Base-by-base conservation (phyloP, 2,797 vertebrate species). In the Uromys caudimaculatus region DNA sequence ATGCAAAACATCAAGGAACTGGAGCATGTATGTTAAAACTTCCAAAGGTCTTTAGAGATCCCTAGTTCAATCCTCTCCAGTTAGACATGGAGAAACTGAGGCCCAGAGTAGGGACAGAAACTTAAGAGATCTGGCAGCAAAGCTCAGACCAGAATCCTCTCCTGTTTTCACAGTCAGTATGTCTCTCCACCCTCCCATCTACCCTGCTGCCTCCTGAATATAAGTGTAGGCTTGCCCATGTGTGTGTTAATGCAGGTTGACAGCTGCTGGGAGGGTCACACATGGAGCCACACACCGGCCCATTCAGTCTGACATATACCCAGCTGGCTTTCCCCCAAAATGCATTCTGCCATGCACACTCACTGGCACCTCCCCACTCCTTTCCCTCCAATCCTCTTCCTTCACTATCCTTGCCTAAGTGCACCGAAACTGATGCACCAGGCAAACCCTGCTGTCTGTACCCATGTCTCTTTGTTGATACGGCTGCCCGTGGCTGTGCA, bases 251-350 rank as follows among this genome's bases (percentile, higher is more conserved):
- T 96, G 56, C 38, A 47, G 89, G 9, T 75, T 96, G 90, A 4
- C 38, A 1, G 96, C 75, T 95, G 77, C 96, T 95, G 35, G 83
- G 85, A 97, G 76, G 91, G 93, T 95, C 47, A 78, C 95, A 95
- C 93, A 90, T 89, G 93, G 88, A 94, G 78, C 76, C 50, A 82
- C 58, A 94, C 95, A 97, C 87, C 8, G 16, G 88, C 79, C 91
- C 96, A 90, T 93, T 97, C 96, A 96, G 95, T 95, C 95, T 96
- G 91, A 94, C 96, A 97, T 69, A 78, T 94, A 96, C 92, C 90
- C 94, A 97, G 96, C 94, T 97, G 96, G 96, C 91, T 87, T 67
- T 91, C 71, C 95, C 92, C 89, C 32, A 35, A 87, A 32, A 76
- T 14, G 10, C 17, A 86, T 77, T 85, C 83, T 56, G 86, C 76